Evolutionary conservation across 37 sponge, comb jelly and placozoan species (phyloP), one percentile per base, ranked within the genome.

Genomic region (Dysidea cf. avara): DNA sequence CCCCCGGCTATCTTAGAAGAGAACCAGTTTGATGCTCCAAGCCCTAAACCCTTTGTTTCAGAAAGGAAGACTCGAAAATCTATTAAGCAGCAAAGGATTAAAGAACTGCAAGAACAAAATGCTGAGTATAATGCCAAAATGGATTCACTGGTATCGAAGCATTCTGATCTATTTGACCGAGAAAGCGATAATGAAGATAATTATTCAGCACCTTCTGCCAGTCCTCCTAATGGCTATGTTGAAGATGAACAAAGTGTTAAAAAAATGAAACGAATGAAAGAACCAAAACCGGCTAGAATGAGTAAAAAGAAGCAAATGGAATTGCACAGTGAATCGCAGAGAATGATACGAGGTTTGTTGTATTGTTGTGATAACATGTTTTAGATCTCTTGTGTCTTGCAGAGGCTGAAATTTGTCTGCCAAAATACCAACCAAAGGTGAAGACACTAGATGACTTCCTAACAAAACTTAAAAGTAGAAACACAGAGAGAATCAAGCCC

Each of bases 271-370:
- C 46, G 9, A 9, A 43, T 12, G 9, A 43, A 9, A 9, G 46
- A 43, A 5, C 43, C 48, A 51, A 39, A 74, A 67, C 37, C 55
- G 3, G 32, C 50, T 1, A 61, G 67, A n/a, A 30, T 69, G 55
- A 67, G 32, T 28, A 90, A 90, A 68, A 50, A 56, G n/a, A 86
- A 84, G 34, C 31, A 72, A 30, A 36, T 64, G 5, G 32, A 60
- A 26, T 66, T 90, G 33, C 81, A 81, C 68, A 84, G 86, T 68
- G 86, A 90, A 16, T 67, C 82, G 35, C 91, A 90, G 69, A 76
- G 73, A 50, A 36, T 90, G 21, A 36, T 90, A 9, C 39, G 91
- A 77, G 86, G 91, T 90, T 32, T 26, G 4, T 22, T 34, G 2
- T 22, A 61, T 2, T 33, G 24, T 29, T 39, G 63, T 31, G 17